Conservation (phyloP, 2,113 vertebrate species). For the Gorsachius goisagi region DNA sequence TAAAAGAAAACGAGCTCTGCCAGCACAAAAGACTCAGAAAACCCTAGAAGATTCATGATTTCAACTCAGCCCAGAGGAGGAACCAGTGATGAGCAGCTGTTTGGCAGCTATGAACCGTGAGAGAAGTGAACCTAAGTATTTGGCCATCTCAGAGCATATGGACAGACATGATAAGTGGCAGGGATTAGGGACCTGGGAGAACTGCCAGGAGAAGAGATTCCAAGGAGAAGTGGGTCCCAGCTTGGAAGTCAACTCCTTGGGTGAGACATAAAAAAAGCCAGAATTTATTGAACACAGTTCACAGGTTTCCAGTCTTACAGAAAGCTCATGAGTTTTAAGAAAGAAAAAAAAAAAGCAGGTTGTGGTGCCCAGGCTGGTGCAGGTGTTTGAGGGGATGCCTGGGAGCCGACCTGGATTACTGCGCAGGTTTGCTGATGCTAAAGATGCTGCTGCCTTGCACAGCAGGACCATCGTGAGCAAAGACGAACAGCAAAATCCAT, state of each 20-base stretch:
- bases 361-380: accelerated
- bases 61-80: background rate
- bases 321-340: background rate
- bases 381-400: background rate
- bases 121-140: background rate
- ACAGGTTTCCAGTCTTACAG: background rate
- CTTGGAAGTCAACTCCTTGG: background rate
- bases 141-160: background rate
- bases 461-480: background rate
- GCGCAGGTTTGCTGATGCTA: background rate
- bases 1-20: background rate
- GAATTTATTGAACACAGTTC: background rate
- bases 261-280: background rate
- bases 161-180: background rate
- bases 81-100: background rate
- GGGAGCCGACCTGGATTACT: background rate
- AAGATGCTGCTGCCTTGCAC: background rate
- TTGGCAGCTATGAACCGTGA: background rate
- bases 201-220: background rate
- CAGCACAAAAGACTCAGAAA: background rate
- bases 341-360: background rate
- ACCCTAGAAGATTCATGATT: background rate
- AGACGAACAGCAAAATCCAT: background rate
- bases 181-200: background rate
- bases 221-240: background rate